A percentile compares a stretch with the other conserved stretches of the same genome.
Evolutionary conservation across 2,113 vertebrate genomes (phyloP).

Genomic region (Chaetura pelagica): DNA sequence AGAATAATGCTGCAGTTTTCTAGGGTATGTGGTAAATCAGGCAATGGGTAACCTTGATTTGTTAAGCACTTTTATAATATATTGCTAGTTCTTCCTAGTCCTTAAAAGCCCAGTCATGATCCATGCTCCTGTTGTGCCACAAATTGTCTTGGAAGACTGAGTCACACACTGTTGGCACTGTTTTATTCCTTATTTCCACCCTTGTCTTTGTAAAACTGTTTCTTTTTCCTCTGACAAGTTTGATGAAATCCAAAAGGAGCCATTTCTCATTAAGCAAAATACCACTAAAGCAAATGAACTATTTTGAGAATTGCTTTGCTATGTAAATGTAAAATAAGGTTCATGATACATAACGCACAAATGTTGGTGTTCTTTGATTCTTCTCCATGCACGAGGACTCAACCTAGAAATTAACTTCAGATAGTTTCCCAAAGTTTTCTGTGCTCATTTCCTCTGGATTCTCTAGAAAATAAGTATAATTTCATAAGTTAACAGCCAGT

Average conservation of each 20-base stretch:
- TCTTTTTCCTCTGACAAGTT: not conserved
- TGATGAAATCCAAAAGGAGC: not conserved
- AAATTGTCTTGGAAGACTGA: not conserved
- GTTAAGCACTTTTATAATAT: not conserved
- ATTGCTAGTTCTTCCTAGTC: not conserved
- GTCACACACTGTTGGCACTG: not conserved
- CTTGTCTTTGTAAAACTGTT: not conserved
- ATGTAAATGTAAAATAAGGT: not conserved
- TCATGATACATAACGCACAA: rapidly evolving
- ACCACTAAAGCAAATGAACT: not conserved
- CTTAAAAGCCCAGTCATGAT: not conserved
- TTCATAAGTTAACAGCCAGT: not conserved
- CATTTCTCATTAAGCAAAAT: not conserved
- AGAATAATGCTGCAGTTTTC: not conserved
- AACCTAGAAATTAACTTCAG: not conserved
- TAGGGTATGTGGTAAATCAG: constrained; percentile 8
- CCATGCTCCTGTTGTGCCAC: not conserved
- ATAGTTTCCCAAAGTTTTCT: not conserved
- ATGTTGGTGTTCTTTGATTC: not conserved
- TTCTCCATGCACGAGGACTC: not conserved
- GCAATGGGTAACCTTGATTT: not conserved
- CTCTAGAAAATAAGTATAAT: not conserved
- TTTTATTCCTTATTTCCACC: not conserved
- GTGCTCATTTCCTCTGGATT: not conserved
- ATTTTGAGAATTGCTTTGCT: not conserved